Conservation (phyloP, 2,888 invertebrate species). For the Apomyelois bistriatella region DNA sequence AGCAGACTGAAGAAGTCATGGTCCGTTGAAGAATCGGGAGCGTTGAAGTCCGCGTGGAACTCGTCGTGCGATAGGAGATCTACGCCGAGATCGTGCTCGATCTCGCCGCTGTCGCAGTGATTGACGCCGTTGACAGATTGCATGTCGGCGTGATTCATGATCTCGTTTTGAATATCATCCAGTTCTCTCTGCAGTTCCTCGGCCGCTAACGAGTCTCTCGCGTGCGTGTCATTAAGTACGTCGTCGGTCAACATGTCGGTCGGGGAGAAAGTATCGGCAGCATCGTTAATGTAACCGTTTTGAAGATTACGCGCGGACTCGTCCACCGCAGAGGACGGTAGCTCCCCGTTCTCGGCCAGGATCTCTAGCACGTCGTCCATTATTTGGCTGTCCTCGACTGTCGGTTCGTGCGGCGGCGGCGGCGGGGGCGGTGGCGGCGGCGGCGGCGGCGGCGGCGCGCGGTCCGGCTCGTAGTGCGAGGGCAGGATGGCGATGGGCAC, state of each 20-base stretch:
- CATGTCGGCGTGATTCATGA: conserved; percentile 62
- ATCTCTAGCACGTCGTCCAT: conserved; percentile 97
- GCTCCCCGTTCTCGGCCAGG: conserved; percentile 94
- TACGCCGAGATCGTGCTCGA: conserved; percentile 51
- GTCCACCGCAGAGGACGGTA: conserved; percentile 92
- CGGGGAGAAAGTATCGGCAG: conserved; percentile 48
- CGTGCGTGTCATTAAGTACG: conserved; percentile 49
- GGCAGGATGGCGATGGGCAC: conserved; percentile 74
- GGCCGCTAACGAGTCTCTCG: conserved; percentile 57
- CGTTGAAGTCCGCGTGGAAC: conserved; percentile 56
- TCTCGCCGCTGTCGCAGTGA: conserved; percentile 42
- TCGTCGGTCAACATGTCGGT: conserved; percentile 57
- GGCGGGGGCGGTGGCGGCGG: conserved; percentile 51
- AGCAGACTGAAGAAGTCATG: conserved; percentile 65
- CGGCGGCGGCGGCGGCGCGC: conserved; percentile 47
- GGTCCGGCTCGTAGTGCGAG: conserved; percentile 63
- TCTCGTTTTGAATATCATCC: conserved; percentile 68
- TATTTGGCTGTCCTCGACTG: conserved; percentile 83
- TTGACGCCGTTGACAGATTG: conserved; percentile 40
- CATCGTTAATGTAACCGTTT: conserved; percentile 36
- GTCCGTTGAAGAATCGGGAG: conserved; percentile 51
- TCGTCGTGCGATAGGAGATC: conserved; percentile 50
- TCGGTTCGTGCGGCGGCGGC: conserved; percentile 44
- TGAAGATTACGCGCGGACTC: conserved; percentile 62
- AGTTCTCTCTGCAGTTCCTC: conserved; percentile 66